Base-by-base conservation (phyloP, 2,888 invertebrate genomes). In the Danaus chrysippus region DNA sequence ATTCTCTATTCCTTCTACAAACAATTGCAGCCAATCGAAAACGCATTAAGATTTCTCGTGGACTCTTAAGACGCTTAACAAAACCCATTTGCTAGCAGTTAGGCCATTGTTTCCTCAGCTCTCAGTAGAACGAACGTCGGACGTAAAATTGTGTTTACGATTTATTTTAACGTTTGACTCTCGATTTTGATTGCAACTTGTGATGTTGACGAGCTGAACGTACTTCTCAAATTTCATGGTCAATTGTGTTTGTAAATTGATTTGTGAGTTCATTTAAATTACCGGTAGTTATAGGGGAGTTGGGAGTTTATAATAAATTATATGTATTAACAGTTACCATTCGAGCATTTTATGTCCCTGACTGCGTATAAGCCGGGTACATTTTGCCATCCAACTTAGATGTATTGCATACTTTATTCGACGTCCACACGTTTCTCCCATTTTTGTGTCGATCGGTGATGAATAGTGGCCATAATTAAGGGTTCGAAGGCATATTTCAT, bases 121-220 rank as follows among this genome's bases (percentile, higher is more conserved):
- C 61, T 65, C 61, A 15, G 58, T 54, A 42, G 55, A 49, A 58
- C 49, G 44, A 41, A 49, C 49, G 54, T 65, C 55, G 42, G 42
- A 52, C 61, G 59, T 67, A 62, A 64, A 60, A 59, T 61, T 49
- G 56, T 60, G 62, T 69, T 66, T 64, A 69, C 64, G 58, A 63
- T 60, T 54, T 68, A 58, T 61, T 64, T 61, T 61, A 58, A 59
- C 56, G 52, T 62, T 64, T 62, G 59, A 64, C 57, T 62, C 58
- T 64, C 54, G 49, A 59, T 19, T 66, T 52, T 64, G 59, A 72
- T 75, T 73, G 70, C 65, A 64, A 71, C 63, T 58, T 58, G 54
- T 61, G 57, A 44, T 17, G 44, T 42, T 43, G 23, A 59, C 53
- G 11, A 13, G 19, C 59, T 63, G 55, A 23, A 56, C 44, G 34